These are phyloP conservation scores for Ectropis crepuscularia DNA, from an alignment of 2,888 invertebrate genomes.

Conservation along the genomic window DNA sequence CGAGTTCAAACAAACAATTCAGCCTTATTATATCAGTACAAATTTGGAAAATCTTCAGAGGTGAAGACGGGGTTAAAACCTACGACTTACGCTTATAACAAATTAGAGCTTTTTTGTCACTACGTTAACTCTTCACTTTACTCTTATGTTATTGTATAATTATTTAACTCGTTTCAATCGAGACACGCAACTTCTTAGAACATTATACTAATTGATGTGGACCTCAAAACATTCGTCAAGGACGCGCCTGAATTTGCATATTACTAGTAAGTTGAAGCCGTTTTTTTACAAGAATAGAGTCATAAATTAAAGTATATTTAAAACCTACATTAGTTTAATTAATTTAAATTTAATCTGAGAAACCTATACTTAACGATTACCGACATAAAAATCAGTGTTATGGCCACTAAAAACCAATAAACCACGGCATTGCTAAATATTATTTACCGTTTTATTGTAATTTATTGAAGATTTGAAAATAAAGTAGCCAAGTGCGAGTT, in stretches of 20 bases:
- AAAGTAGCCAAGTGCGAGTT: too few species aligned
- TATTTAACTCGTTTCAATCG: constrained; percentile 28
- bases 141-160: constrained; percentile 23
- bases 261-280: constrained; percentile 5
- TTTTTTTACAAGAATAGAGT: constrained; percentile 11
- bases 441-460: too few species aligned
- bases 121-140: constrained; percentile 27
- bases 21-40: too few species aligned
- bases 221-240: constrained; percentile 15
- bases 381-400: constrained; percentile 6
- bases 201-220: constrained; percentile 11
- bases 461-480: too few species aligned
- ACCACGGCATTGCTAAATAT: neutral
- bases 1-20: too few species aligned
- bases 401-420: constrained; percentile 5
- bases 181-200: constrained; percentile 17
- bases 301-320: constrained; percentile 19
- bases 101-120: too few species aligned
- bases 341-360: constrained; percentile 15
- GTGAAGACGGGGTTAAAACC: too few species aligned
- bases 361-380: constrained; percentile 7
- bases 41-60: too few species aligned
- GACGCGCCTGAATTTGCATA: constrained; percentile 20
- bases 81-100: too few species aligned
- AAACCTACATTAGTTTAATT: constrained; percentile 11